Evolutionary conservation across 2,113 vertebrate species (phyloP).

Genomic region (Alethe castanea): DNA sequence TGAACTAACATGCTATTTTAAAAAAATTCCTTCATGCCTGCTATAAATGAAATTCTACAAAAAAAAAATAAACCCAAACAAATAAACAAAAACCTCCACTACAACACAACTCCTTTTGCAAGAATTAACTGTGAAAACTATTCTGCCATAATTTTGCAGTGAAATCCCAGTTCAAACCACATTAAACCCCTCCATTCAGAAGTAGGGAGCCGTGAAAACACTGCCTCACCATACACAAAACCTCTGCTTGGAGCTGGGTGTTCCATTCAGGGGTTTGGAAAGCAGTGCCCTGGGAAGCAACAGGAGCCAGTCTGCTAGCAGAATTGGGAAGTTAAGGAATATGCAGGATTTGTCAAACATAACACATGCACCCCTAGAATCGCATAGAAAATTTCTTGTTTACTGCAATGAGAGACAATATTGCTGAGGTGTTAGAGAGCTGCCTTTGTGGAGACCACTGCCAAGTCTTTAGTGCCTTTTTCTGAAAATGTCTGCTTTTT

Average conservation of each 20-base stretch:
- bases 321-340: background rate
- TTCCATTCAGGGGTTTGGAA: background rate
- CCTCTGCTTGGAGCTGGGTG: background rate
- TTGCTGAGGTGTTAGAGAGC: background rate
- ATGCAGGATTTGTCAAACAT: background rate
- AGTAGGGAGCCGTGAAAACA: background rate
- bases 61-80: background rate
- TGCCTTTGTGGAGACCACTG: background rate
- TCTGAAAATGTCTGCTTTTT: background rate
- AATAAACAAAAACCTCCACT: accelerated
- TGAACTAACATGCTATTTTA: background rate
- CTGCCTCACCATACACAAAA: background rate
- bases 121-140: background rate
- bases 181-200: background rate
- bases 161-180: background rate
- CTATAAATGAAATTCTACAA: background rate
- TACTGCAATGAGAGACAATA: background rate
- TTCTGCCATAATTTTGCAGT: background rate
- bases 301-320: background rate
- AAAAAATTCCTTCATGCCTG: background rate
- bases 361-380: background rate
- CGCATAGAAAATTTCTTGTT: background rate
- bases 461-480: background rate
- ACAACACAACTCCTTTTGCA: background rate
- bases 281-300: background rate